Conservation (phyloP, 2,797 vertebrate genomes). For the Lerista edwardsae region DNA sequence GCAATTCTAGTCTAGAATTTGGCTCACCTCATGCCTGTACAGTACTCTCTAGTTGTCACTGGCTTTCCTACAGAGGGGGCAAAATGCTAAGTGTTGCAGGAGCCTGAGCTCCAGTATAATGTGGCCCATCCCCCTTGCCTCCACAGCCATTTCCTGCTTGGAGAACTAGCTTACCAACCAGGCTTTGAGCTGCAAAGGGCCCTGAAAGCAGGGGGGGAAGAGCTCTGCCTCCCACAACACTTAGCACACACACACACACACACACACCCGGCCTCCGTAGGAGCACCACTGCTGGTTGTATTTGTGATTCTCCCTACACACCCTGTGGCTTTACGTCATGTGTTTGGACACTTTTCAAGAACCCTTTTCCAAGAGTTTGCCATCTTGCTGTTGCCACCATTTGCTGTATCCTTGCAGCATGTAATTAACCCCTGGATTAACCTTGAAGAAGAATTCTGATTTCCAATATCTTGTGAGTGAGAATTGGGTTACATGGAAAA, state of each 20-base stretch:
- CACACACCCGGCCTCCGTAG: too few relatives aligned
- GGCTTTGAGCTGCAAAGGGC: too few relatives aligned
- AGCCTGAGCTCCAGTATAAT: too few relatives aligned
- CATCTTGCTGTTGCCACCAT: background rate
- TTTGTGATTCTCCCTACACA: background rate
- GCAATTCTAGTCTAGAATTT: background rate
- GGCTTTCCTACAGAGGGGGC: too few relatives aligned
- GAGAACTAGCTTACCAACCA: too few relatives aligned
- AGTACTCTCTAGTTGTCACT: background rate
- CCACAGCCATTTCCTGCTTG: too few relatives aligned
- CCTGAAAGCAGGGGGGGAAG: too few relatives aligned
- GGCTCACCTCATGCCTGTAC: background rate
- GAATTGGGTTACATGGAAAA: background rate
- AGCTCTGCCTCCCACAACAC: too few relatives aligned
- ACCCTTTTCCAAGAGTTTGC: background rate
- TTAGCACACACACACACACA: too few relatives aligned
- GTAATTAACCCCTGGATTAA: background rate
- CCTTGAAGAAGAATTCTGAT: background rate
- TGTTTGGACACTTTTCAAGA: background rate
- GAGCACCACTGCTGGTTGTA: too few relatives aligned
- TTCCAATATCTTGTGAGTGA: background rate
- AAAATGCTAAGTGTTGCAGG: too few relatives aligned
- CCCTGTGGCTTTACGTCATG: background rate
- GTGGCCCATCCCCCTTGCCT: too few relatives aligned
- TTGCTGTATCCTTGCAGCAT: background rate